Conservation (phyloP, 2,797 vertebrate species). For the Lithobates pipiens region DNA sequence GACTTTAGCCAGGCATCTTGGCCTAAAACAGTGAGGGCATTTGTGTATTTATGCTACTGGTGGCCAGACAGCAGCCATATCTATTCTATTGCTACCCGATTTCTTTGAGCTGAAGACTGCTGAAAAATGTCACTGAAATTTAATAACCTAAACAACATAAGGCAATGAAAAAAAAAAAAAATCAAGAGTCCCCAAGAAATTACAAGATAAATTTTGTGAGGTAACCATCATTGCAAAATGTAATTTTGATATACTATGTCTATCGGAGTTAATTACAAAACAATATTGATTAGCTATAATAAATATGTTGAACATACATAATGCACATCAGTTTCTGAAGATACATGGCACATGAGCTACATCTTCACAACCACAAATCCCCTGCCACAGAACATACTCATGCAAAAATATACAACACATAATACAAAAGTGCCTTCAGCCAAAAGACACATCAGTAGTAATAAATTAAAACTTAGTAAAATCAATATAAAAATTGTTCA, state of each 20-base stretch:
- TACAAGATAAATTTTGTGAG: constrained; percentile 62
- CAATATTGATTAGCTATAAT: constrained; percentile 70
- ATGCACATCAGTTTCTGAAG: constrained; percentile 70
- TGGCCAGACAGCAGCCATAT: constrained; percentile 2
- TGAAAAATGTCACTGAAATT: neutral
- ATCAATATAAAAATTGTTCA: constrained; percentile 89
- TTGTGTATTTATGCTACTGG: constrained; percentile 2
- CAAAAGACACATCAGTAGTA: constrained; percentile 83
- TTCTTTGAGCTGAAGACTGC: neutral
- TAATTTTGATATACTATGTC: constrained; percentile 65
- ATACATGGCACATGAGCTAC: constrained; percentile 78
- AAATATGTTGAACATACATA: constrained; percentile 71
- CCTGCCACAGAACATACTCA: constrained; percentile 77
- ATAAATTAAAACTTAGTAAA: constrained; percentile 91
- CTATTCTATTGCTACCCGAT: constrained; percentile 17
- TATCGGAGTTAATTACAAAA: constrained; percentile 65
- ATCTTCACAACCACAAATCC: constrained; percentile 72
- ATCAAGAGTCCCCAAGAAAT: constrained; percentile 10
- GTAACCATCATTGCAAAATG: constrained; percentile 69
- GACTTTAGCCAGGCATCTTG: neutral
- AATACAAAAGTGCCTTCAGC: constrained; percentile 77
- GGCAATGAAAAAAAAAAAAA: constrained; percentile 31
- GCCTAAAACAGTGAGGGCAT: neutral
- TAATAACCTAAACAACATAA: constrained; percentile 33
- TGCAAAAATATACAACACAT: constrained; percentile 75